phyloP scores from a whole-genome alignment of 2,113 vertebrate genomes.

The Girardinichthys multiradiatus region DNA sequence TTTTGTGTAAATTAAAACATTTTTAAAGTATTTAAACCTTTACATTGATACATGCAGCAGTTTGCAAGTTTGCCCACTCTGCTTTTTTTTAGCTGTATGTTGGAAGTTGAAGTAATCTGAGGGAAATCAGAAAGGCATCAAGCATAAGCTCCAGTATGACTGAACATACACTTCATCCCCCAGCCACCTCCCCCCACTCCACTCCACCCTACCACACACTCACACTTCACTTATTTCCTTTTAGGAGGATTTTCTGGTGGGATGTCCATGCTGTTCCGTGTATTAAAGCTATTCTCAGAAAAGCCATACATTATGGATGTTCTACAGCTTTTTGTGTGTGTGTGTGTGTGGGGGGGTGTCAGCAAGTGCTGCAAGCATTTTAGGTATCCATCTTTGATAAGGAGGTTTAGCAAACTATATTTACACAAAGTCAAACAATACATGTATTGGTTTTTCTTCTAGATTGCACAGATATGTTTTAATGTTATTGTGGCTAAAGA shows the following conservation, averaged over 20 bases:
- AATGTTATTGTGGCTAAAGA: neutral
- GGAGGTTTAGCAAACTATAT: slow-evolving; percentile 58
- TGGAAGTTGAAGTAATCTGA: neutral
- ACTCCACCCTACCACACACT: neutral
- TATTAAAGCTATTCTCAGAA: slow-evolving; percentile 76
- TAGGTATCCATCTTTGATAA: slow-evolving; percentile 69
- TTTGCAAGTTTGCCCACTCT: no score
- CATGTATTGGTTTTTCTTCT: neutral
- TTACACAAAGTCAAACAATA: slow-evolving; percentile 33
- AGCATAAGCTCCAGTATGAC: slow-evolving; percentile 22
- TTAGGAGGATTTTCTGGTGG: slow-evolving; percentile 40
- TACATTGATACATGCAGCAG: neutral
- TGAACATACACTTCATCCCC: slow-evolving; percentile 1
- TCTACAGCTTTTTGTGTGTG: slow-evolving; percentile 59
- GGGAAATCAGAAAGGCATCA: neutral
- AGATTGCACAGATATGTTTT: neutral
- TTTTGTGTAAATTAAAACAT: neutral
- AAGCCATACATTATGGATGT: slow-evolving; percentile 79
- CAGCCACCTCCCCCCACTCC: neutral
- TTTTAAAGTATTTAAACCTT: neutral
- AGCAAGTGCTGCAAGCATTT: slow-evolving; percentile 46
- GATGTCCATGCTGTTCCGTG: slow-evolving; percentile 43
- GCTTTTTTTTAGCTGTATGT: neutral
- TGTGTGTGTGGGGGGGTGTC: slow-evolving; percentile 9
- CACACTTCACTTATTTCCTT: neutral